A percentile compares a stretch with the other conserved stretches of the same genome.
Evolutionary conservation across 2,888 invertebrate species (phyloP).

Genomic region (Dichetophora obliterata): DNA sequence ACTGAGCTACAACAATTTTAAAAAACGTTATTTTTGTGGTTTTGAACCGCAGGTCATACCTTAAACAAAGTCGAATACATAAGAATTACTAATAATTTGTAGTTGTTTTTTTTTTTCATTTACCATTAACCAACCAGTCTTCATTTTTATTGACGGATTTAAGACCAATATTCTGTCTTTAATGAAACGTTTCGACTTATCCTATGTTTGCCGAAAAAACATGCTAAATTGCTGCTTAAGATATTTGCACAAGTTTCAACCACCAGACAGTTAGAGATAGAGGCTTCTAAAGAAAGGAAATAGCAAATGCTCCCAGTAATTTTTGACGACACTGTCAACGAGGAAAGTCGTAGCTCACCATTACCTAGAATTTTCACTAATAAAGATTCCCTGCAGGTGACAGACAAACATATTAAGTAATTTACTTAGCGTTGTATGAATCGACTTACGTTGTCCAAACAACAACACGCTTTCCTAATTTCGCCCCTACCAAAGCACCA

Average conservation of each 20-base stretch:
- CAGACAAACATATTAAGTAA: constrained; percentile 16
- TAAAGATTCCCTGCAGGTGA: background rate
- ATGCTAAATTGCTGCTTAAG: constrained; percentile 6
- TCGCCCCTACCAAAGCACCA: background rate
- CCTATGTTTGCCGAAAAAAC: background rate
- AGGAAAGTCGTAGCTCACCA: background rate
- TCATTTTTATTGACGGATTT: too few species aligned
- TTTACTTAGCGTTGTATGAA: background rate
- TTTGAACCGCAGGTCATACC: too few species aligned
- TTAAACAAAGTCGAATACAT: too few species aligned
- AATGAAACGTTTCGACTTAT: too few species aligned
- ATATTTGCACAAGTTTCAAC: background rate
- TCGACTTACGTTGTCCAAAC: background rate
- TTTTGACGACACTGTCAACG: background rate
- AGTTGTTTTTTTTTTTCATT: too few species aligned
- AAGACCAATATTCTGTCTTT: too few species aligned
- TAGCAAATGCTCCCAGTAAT: background rate
- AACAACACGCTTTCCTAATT: background rate
- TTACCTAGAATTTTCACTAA: background rate
- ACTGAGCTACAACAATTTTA: too few species aligned
- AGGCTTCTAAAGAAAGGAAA: background rate
- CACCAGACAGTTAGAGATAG: background rate
- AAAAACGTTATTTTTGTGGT: too few species aligned
- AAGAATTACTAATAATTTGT: too few species aligned
- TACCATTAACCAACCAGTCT: too few species aligned